Conservation (phyloP, 2,888 invertebrate species). For the Xylota sylvarum region DNA sequence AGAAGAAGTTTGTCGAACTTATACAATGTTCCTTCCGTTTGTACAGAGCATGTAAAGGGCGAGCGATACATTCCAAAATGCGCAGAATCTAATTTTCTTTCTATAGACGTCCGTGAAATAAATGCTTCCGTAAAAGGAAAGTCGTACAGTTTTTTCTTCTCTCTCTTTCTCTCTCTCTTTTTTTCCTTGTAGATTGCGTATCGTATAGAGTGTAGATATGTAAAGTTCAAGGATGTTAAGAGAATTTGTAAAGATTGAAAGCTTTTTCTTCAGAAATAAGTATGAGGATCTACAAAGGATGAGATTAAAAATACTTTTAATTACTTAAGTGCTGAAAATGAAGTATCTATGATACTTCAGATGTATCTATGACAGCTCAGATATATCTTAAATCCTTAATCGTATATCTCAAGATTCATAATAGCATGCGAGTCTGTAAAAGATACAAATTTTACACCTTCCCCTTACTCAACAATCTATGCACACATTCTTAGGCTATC, state of each 20-base stretch:
- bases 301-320: conserved; percentile 20
- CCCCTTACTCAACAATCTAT: not conserved
- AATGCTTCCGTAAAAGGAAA: conserved; percentile 55
- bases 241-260: not conserved
- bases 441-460: not conserved
- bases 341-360: not conserved
- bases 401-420: too few relatives aligned
- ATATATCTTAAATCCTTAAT: too few relatives aligned
- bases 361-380: not conserved
- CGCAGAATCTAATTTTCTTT: conserved; percentile 59
- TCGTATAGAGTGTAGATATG: not conserved
- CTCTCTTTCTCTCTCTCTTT: not conserved
- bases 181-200: not conserved
- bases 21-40: conserved; percentile 35
- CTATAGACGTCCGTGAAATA: conserved; percentile 9
- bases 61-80: conserved; percentile 45
- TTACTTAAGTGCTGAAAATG: not conserved
- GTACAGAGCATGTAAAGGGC: conserved; percentile 56
- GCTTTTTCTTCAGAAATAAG: not conserved
- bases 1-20: conserved; percentile 68
- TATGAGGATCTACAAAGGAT: not conserved
- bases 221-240: conserved; percentile 25
- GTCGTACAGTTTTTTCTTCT: conserved; percentile 10
- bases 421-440: too few relatives aligned
- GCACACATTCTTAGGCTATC: conserved; percentile 1